A percentile compares a stretch with the other conserved stretches of the same genome.
Evolutionary conservation across 2,797 vertebrate species (phyloP).

Genomic region (Huso huso): DNA sequence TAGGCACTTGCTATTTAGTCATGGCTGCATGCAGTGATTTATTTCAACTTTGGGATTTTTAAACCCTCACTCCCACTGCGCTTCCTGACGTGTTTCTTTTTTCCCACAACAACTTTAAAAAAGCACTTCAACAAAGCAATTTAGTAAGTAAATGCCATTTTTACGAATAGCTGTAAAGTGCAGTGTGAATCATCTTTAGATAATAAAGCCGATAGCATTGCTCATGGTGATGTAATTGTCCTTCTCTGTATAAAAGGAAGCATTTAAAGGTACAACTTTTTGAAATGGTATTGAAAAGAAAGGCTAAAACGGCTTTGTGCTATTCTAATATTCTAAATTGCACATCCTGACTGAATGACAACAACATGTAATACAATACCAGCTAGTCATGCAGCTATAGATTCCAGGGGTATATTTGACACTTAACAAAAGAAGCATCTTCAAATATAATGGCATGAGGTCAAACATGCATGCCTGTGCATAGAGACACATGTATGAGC

Average conservation of each 20-base stretch:
- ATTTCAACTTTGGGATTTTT: slow-evolving; percentile 24
- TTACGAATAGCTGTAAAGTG: slow-evolving; percentile 30
- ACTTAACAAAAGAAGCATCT: too few species aligned
- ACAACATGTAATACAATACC: too few species aligned
- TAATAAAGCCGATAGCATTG: slow-evolving; percentile 46
- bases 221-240: slow-evolving; percentile 48
- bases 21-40: slow-evolving; percentile 20
- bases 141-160: slow-evolving; percentile 18
- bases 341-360: too few species aligned
- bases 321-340: too few species aligned
- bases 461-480: too few species aligned
- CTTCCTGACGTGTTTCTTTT: slow-evolving; percentile 18
- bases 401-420: too few species aligned
- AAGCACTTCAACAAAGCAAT: slow-evolving; percentile 16
- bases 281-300: too few species aligned
- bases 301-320: too few species aligned
- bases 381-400: too few species aligned
- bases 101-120: slow-evolving; percentile 18
- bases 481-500: too few species aligned
- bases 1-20: slow-evolving; percentile 9
- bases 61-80: slow-evolving; percentile 17
- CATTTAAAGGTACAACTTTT: slow-evolving; percentile 2
- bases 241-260: slow-evolving; percentile 22
- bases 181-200: slow-evolving; percentile 48
- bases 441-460: too few species aligned